A percentile compares a stretch with the other conserved stretches of the same genome.
These are phyloP conservation scores for Periplaneta americana DNA, from an alignment of 1,140 invertebrate genomes.

Conservation along the genomic window DNA sequence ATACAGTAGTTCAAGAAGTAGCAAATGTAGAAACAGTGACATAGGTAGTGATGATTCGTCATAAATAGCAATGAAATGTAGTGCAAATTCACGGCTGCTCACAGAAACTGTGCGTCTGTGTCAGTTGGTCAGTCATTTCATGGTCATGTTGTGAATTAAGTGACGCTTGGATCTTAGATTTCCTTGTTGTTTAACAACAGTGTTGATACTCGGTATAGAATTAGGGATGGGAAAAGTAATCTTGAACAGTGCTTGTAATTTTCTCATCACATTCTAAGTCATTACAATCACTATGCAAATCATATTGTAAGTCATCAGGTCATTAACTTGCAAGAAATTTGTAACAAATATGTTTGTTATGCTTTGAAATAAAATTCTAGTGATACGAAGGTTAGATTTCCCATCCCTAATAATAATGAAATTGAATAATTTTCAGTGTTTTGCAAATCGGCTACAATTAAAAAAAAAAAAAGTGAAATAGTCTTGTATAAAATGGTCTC, in stretches of 20 bases:
- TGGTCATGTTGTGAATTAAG: neutral
- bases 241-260: neutral
- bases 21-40: slow-evolving; percentile 4
- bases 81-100: neutral
- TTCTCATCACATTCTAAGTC: too few relatives aligned
- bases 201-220: neutral
- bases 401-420: neutral
- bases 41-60: neutral
- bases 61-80: neutral
- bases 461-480: neutral
- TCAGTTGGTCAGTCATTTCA: neutral
- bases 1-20: neutral
- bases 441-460: neutral
- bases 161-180: neutral
- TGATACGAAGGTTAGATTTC: neutral
- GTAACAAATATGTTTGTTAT: neutral
- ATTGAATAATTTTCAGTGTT: neutral
- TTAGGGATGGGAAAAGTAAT: neutral
- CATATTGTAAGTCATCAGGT: too few relatives aligned
- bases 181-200: neutral
- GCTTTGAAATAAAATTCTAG: neutral
- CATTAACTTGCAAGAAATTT: too few relatives aligned
- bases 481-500: neutral
- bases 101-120: neutral
- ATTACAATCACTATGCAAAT: too few relatives aligned